Conservation (phyloP, 2,113 vertebrate genomes). For the Tautogolabrus adspersus region DNA sequence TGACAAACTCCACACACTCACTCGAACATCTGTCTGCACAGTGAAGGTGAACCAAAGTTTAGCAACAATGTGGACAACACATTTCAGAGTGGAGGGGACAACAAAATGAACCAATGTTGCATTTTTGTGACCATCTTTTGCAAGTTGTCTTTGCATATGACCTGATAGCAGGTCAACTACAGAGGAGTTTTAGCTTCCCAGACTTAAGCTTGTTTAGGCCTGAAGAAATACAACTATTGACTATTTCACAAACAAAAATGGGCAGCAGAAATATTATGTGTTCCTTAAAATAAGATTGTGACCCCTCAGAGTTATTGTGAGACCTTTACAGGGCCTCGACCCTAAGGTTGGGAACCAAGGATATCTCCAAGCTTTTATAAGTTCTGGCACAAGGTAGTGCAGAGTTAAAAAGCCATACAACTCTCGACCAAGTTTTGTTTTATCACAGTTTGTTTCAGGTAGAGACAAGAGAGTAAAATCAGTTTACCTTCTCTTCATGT, state of each 20-base stretch:
- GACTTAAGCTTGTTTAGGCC: neutral
- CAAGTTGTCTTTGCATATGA: neutral
- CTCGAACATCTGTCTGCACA: neutral
- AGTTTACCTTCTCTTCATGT: neutral
- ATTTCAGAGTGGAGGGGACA: neutral
- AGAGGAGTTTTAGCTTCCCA: neutral
- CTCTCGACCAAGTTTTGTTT: neutral
- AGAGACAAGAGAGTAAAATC: neutral
- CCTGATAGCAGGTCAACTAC: neutral
- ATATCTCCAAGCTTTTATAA: neutral
- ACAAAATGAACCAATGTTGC: neutral
- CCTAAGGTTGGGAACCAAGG: neutral
- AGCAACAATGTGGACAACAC: neutral
- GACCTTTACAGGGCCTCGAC: neutral
- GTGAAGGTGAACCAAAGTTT: neutral
- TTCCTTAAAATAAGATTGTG: neutral
- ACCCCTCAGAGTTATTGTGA: constrained; percentile 7
- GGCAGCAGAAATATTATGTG: neutral
- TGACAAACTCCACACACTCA: neutral
- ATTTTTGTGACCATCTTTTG: neutral
- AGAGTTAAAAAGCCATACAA: constrained; percentile 5
- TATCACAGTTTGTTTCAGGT: neutral
- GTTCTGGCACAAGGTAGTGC: constrained; percentile 6
- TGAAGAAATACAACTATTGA: neutral
- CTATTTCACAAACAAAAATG: neutral